phyloP scores from a whole-genome alignment of 1,140 invertebrate genomes.

The Leguminivora glycinivorella region DNA sequence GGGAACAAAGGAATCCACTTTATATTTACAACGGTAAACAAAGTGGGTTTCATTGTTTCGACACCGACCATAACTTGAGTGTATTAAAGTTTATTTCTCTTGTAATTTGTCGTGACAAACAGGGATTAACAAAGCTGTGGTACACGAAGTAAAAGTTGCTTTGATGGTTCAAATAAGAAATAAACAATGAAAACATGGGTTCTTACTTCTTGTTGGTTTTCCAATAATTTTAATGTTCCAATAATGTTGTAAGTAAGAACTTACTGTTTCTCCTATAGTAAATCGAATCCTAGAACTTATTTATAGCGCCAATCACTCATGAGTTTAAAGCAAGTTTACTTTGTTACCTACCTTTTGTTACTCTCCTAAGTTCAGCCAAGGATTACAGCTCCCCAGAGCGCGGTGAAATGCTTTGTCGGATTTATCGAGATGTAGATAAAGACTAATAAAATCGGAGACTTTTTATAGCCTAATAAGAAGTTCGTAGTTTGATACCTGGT shows the following conservation, averaged over 20 bases:
- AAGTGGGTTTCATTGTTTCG: constrained; percentile 24
- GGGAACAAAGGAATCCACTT: constrained; percentile 24
- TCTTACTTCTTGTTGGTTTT: too few species aligned
- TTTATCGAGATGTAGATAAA: constrained; percentile 25
- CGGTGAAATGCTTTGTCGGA: constrained; percentile 24
- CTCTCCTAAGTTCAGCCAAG: constrained; percentile 17
- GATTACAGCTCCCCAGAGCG: constrained; percentile 13
- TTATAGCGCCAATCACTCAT: background rate
- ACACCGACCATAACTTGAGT: constrained; percentile 5
- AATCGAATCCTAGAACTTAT: background rate
- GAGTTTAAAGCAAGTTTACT: constrained; percentile 11
- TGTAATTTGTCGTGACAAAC: constrained; percentile 7
- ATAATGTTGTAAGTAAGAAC: too few species aligned
- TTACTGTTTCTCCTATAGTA: too few species aligned
- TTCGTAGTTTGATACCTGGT: background rate
- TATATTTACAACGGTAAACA: constrained; percentile 24
- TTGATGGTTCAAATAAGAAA: background rate
- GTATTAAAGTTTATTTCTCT: constrained; percentile 17
- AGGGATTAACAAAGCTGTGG: background rate
- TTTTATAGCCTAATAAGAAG: constrained; percentile 23
- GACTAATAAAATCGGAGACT: constrained; percentile 26
- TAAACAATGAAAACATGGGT: background rate
- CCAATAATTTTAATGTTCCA: too few species aligned
- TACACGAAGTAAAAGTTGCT: background rate
- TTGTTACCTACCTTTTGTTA: constrained; percentile 21